A percentile compares a stretch with the other conserved stretches of the same genome.
Conservation (phyloP, 1,140 invertebrate genomes). For the Scaptomyza hsui region DNA sequence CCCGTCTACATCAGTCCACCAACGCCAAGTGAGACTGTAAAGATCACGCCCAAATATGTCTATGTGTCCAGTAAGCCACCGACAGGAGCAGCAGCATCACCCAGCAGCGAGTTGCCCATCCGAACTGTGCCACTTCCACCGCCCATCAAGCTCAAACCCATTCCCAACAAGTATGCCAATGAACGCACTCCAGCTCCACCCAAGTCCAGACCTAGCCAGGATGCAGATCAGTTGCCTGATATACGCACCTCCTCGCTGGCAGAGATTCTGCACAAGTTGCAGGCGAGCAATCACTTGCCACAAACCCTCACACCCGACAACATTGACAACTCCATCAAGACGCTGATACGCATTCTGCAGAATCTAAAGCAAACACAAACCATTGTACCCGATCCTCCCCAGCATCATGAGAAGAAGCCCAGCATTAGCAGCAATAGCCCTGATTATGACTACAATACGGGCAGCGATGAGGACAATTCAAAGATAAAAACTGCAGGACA, state of each 20-base stretch:
- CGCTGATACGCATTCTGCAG: constrained; percentile 89
- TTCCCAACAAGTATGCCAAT: constrained; percentile 60
- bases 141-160: constrained; percentile 69
- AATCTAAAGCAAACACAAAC: constrained; percentile 86
- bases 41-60: constrained; percentile 71
- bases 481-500: constrained; percentile 11
- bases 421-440: constrained; percentile 20
- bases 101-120: constrained; percentile 33
- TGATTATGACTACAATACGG: constrained; percentile 71
- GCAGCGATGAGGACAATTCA: constrained; percentile 38
- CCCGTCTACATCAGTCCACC: constrained; percentile 59
- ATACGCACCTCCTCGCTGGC: constrained; percentile 83
- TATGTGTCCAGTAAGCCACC: constrained; percentile 39
- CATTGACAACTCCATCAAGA: constrained; percentile 90
- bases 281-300: constrained; percentile 89
- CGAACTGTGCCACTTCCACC: constrained; percentile 1
- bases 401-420: constrained; percentile 68
- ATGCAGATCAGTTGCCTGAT: constrained; percentile 73
- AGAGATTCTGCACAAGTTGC: constrained; percentile 87
- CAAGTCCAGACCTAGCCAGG: constrained; percentile 18
- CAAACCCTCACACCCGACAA: constrained; percentile 90
- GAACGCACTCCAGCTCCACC: constrained; percentile 30
- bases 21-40: constrained; percentile 61
- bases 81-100: background rate
- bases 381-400: constrained; percentile 75